Evolutionary conservation across 2,888 invertebrate species (phyloP).

Genomic region (Nebria brevicollis): DNA sequence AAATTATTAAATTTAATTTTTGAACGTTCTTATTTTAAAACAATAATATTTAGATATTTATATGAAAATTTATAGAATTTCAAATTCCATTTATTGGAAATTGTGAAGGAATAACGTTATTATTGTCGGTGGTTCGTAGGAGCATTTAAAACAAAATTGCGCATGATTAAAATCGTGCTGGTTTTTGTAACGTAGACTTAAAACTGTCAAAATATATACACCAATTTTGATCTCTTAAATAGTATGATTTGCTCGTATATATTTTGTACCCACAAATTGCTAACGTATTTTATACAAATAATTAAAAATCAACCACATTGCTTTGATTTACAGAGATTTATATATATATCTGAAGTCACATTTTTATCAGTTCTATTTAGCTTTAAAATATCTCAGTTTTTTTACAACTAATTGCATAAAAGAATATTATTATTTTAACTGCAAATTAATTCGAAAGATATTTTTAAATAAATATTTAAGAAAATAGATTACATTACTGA

Average conservation of each 20-base stretch:
- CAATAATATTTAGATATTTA: too few species aligned
- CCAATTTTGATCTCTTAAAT: neutral
- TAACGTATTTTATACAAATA: slow-evolving; percentile 1
- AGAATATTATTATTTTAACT: too few species aligned
- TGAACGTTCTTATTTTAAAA: too few species aligned
- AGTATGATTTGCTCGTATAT: neutral
- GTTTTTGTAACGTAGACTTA: neutral
- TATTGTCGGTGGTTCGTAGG: too few species aligned
- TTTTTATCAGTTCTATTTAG: slow-evolving; percentile 8
- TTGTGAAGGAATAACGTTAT: too few species aligned
- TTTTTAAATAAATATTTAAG: too few species aligned
- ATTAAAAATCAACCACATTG: slow-evolving; percentile 30
- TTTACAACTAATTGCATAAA: neutral
- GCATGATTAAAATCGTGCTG: neutral
- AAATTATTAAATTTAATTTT: too few species aligned
- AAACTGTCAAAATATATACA: neutral
- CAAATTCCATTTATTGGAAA: too few species aligned
- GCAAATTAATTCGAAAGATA: neutral
- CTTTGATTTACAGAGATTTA: neutral
- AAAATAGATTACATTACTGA: too few species aligned
- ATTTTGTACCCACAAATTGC: slow-evolving; percentile 36
- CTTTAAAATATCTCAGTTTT: neutral
- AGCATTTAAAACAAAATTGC: too few species aligned
- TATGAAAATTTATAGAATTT: too few species aligned
- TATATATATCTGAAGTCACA: slow-evolving; percentile 7